Evolutionary conservation across 2,113 vertebrate genomes (phyloP), one percentile per base, ranked within the genome.

Genomic region (Ibidorhyncha struthersii): DNA sequence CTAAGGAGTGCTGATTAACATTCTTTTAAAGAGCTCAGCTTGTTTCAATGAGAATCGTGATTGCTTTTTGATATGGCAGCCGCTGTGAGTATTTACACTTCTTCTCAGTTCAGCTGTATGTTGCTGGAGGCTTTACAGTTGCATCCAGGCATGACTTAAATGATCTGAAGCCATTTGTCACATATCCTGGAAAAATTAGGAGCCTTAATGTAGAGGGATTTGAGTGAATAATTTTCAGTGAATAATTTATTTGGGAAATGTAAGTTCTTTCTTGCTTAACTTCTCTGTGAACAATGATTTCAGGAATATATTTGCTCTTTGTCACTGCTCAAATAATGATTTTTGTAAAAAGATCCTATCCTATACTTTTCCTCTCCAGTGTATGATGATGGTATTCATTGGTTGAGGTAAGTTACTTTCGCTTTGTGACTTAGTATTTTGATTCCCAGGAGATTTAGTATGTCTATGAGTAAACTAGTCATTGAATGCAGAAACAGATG

Each of bases 41-140:
- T 93, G 43, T 84, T 90, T 96, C 91, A 73, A 10, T 94, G 66
- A 91, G 59, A 87, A 62, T 69, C 0, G 0, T 91, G 86, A 84
- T 86, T 94, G 5, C 12, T 50, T 94, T 83, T 94, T 93, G 78
- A 88, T 88, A 95, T 63, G 63, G 41, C 53, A 92, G 81, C 29
- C 40, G 9, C 78, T 66, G 59, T 84, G 72, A 93, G 56, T 89
- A 85, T 90, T 96, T 91, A 91, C 76, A 90, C 2, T 90, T 95
- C 63, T 62, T 95, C 55, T 55, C 26, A 67, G 36, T 82, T 94
- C n/a, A 77, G 26, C 53, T 82, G 7, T 56, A 40, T 78, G 59
- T 29, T 91, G 53, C 67, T 88, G 21, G 80, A 92, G 58, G 70
- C 79, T 92, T 92, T 92, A 43, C 27, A 34, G 14, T 89, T 3